Evolutionary conservation across 2,113 vertebrate genomes (phyloP).

Genomic region (Istiophorus platypterus): DNA sequence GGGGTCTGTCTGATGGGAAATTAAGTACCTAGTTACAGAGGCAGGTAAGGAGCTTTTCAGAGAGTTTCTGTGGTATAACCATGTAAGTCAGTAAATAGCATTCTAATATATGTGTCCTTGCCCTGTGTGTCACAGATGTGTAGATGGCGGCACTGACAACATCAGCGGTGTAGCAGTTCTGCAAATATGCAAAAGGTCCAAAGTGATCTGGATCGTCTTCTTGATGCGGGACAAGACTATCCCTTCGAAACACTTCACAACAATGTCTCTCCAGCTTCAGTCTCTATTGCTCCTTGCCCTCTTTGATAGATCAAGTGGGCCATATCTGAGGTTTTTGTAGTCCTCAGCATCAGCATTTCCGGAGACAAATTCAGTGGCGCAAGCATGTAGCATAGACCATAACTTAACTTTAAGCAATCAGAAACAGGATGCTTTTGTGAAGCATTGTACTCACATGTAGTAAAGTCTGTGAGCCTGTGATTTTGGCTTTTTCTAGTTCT

Average conservation of each 20-base stretch:
- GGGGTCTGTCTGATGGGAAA: neutral
- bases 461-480: neutral
- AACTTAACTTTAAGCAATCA: too few relatives aligned
- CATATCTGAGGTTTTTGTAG: too few relatives aligned
- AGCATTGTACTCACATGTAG: neutral
- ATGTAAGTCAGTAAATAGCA: neutral
- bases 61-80: neutral
- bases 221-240: neutral
- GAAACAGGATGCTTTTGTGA: neutral
- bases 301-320: too few relatives aligned
- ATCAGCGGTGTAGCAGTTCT: neutral
- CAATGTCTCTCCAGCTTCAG: too few relatives aligned
- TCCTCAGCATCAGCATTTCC: too few relatives aligned
- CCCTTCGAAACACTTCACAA: neutral
- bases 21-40: neutral
- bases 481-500: slow-evolving; percentile 26
- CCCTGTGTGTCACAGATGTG: neutral
- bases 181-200: neutral
- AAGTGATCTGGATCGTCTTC: neutral
- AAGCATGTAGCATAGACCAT: too few relatives aligned
- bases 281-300: too few relatives aligned
- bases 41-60: neutral
- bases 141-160: neutral
- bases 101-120: neutral
- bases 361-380: too few relatives aligned